These are phyloP conservation scores for Aradophagus sp. DNA, from an alignment of 1,140 invertebrate species.

Conservation along the genomic window DNA sequence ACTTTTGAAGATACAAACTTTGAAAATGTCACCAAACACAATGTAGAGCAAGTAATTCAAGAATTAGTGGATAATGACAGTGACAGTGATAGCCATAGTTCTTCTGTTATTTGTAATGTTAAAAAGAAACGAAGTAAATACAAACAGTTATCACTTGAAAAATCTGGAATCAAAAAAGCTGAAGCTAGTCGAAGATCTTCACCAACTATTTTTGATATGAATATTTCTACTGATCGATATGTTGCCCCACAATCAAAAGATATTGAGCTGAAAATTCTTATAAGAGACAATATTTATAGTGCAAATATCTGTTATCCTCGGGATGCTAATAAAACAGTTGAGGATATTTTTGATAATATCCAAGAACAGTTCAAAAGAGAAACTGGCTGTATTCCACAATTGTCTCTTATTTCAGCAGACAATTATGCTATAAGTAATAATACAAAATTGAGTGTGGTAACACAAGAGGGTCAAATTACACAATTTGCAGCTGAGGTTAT, in stretches of 20 bases:
- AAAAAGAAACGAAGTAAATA: conserved; percentile 5
- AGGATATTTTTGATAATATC: conserved; percentile 39
- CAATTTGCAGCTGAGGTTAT: conserved; percentile 58
- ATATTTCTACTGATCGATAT: neutral
- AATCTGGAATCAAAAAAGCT: conserved; percentile 57
- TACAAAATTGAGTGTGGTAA: conserved; percentile 43
- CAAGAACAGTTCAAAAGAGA: conserved; percentile 56
- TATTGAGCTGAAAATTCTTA: conserved; percentile 53
- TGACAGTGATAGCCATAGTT: conserved; percentile 8
- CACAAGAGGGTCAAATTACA: conserved; percentile 31
- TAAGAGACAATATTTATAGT: conserved; percentile 58
- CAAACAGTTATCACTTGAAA: conserved; percentile 57
- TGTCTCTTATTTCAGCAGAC: conserved; percentile 56
- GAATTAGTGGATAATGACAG: conserved; percentile 4
- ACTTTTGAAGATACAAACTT: conserved; percentile 4
- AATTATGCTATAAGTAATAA: conserved; percentile 39
- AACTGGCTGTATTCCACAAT: conserved; percentile 58
- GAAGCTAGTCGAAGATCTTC: neutral
- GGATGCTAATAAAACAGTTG: conserved; percentile 44
- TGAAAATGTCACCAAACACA: neutral
- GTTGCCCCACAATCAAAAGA: conserved; percentile 22
- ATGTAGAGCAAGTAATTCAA: conserved; percentile 8
- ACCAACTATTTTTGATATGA: neutral
- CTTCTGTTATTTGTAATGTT: conserved; percentile 28
- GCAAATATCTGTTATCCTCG: conserved; percentile 57